phyloP scores from a whole-genome alignment of 2,113 vertebrate genomes.

The Sturnira hondurensis region DNA sequence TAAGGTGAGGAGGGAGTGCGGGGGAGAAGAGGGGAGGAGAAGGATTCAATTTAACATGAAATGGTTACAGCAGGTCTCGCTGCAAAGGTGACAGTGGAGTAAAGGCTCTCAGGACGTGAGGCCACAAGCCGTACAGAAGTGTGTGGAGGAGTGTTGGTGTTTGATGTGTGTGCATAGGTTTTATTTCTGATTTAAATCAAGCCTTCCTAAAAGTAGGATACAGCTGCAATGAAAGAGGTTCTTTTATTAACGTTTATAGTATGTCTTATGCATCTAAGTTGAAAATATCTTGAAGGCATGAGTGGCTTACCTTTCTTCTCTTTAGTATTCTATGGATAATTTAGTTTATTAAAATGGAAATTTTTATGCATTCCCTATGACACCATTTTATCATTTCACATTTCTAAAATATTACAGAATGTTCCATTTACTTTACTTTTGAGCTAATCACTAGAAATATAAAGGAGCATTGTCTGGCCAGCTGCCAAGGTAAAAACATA shows the following conservation, averaged over 20 bases:
- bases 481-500: not conserved
- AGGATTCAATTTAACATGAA: not conserved
- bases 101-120: not conserved
- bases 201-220: not conserved
- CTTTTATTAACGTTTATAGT: not conserved
- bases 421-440: constrained; percentile 56
- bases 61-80: not conserved
- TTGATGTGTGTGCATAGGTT: not conserved
- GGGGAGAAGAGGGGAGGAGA: not conserved
- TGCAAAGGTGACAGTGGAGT: not conserved
- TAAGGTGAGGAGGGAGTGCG: not conserved
- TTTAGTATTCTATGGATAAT: constrained; percentile 1
- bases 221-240: not conserved
- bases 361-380: constrained; percentile 23
- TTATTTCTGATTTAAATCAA: constrained; percentile 13
- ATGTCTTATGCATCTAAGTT: not conserved
- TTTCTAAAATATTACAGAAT: constrained; percentile 64
- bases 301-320: not conserved
- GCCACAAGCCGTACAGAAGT: not conserved
- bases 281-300: not conserved
- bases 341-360: constrained; percentile 30
- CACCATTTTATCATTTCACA: constrained; percentile 52
- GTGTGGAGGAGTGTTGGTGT: not conserved
- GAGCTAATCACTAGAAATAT: constrained; percentile 58
- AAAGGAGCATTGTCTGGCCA: constrained; percentile 33